Conservation (phyloP, 2,113 vertebrate genomes). For the Perca fluviatilis region DNA sequence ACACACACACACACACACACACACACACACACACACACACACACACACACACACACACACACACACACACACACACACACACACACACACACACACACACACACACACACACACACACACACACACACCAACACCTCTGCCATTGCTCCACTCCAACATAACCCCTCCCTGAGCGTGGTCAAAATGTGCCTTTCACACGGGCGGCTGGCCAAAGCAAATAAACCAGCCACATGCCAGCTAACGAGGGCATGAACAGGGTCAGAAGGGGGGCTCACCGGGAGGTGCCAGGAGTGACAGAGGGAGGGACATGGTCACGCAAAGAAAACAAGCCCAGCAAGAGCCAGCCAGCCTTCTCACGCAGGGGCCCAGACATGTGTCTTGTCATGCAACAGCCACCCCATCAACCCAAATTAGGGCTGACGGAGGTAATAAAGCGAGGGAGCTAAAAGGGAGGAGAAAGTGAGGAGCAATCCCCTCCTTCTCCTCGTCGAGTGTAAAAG, state of each 20-base stretch:
- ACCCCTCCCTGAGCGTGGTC: slow-evolving; percentile 65
- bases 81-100: slow-evolving; percentile 34
- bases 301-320: slow-evolving; percentile 85
- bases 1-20: slow-evolving; percentile 37
- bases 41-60: slow-evolving; percentile 37
- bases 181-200: slow-evolving; percentile 78
- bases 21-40: slow-evolving; percentile 27
- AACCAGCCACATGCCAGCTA: slow-evolving; percentile 80
- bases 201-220: slow-evolving; percentile 83
- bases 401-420: slow-evolving; percentile 78
- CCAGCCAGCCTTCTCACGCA: slow-evolving; percentile 83
- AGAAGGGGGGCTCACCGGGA: slow-evolving; percentile 62
- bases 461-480: slow-evolving; percentile 31
- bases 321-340: slow-evolving; percentile 80
- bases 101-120: slow-evolving; percentile 38
- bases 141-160: slow-evolving; percentile 50
- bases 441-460: slow-evolving; percentile 45
- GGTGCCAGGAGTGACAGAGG: slow-evolving; percentile 81
- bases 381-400: slow-evolving; percentile 80
- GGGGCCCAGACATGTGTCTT: slow-evolving; percentile 80
- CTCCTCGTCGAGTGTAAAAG: slow-evolving; percentile 48
- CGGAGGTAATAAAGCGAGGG: slow-evolving; percentile 74
- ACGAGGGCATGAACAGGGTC: slow-evolving; percentile 82
- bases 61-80: slow-evolving; percentile 36
- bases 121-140: slow-evolving; percentile 53